A percentile compares a stretch with the other conserved stretches of the same genome.
Conservation (phyloP, 23 tunicate genomes). For the Corella eumyota region DNA sequence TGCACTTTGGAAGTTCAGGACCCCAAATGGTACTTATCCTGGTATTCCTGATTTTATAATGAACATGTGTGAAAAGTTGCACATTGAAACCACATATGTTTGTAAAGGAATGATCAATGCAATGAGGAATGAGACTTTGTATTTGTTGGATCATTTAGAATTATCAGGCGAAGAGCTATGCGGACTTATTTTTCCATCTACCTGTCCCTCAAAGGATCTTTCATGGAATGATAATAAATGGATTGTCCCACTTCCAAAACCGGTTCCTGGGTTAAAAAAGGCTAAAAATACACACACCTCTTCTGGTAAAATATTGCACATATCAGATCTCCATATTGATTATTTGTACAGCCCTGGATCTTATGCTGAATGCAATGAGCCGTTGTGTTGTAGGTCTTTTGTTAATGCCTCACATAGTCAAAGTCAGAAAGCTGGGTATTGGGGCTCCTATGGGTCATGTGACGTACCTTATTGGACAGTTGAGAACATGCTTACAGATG, state of each 20-base stretch:
- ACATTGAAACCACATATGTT: slow-evolving; percentile 27
- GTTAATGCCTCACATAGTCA: background rate
- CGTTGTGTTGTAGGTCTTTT: slow-evolving; percentile 57
- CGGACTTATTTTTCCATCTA: slow-evolving; percentile 58
- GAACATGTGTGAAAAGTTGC: slow-evolving; percentile 18
- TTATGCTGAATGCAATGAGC: slow-evolving; percentile 58
- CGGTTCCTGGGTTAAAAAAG: background rate
- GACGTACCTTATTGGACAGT: slow-evolving; percentile 83
- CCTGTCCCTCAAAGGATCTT: slow-evolving; percentile 42
- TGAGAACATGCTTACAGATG: slow-evolving; percentile 35
- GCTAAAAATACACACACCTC: background rate
- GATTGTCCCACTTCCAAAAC: slow-evolving; percentile 45
- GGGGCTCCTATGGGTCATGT: slow-evolving; percentile 80
- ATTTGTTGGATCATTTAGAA: slow-evolving; percentile 22
- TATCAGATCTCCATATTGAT: slow-evolving; percentile 88
- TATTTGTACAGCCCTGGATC: slow-evolving; percentile 40
- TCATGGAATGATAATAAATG: slow-evolving; percentile 74
- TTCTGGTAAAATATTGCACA: slow-evolving; percentile 51
- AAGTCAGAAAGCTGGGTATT: slow-evolving; percentile 35
- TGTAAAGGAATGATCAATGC: slow-evolving; percentile 63
- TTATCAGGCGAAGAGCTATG: slow-evolving; percentile 45
- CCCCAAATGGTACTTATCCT: slow-evolving; percentile 56
- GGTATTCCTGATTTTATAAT: slow-evolving; percentile 40
- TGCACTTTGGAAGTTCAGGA: slow-evolving; percentile 56
- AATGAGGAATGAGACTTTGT: slow-evolving; percentile 40